Evolutionary conservation across 2,113 vertebrate genomes (phyloP), one percentile per base, ranked within the genome.

Genomic region (Sapayoa aenigma): DNA sequence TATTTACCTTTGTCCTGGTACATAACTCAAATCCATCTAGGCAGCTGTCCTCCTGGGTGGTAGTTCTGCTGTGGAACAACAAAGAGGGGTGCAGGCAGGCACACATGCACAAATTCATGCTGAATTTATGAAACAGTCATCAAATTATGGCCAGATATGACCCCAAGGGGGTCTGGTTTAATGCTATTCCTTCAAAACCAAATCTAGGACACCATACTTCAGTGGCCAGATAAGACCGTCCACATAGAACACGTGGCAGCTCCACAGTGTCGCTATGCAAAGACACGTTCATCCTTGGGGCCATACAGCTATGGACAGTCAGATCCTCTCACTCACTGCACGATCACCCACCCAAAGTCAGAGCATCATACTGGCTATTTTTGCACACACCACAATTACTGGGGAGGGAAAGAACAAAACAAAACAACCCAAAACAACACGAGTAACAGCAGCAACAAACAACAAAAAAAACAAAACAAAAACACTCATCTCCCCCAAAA

Each of bases 201-300:
- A 73, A 62, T 21, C 9, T 19, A n/a, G 39, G 30, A 89, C 2
- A 9, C 9, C 12, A 14, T 55, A 67, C 44, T 59, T 74, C 55
- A 68, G 14, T 12, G 11, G 65, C 23, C 39, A 77, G 18, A 20
- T 52, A n/a, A 84, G 41, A 44, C 10, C 1, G 2, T 8, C 12
- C n/a, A 56, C 1, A 1, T 18, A 23, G 14, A 82, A 52, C 14
- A 7, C 0, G 1, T 17, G 21, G 37, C 55, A 71, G 15, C n/a
- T 83, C 16, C 46, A 18, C 1, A 6, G 37, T 13, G 41, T 25
- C 35, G 35, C 44, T 56, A 19, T 18, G 30, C 18, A 87, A n/a
- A 50, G 10, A 28, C 10, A 52, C 13, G 7, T 24, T 67, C 12
- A 30, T 33, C 35, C 56, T 59, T 21, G 13, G 35, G 24, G 30